Base-by-base conservation (phyloP, 2,113 vertebrate species). In the Silurus meridionalis region DNA sequence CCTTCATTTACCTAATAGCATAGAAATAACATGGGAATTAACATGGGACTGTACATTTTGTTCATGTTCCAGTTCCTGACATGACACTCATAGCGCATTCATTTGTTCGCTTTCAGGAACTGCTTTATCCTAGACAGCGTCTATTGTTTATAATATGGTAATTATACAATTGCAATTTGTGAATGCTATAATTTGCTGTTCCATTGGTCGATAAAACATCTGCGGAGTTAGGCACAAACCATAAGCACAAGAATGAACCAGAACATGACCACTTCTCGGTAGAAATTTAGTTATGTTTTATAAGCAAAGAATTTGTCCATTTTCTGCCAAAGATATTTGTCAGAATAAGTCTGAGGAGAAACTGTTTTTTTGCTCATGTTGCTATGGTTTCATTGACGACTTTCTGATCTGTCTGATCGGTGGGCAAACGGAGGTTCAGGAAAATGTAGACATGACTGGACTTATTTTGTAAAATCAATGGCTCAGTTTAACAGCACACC, bases 341-440 rank as follows among this genome's bases (percentile, higher is more conserved):
- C 14, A 21, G 78, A 46, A 61, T 61, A 25, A 55, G 74, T 78
- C 74, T 61, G 19, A 80, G 57, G 57, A 80, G 57, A 80, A 48
- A 48, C 57, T 11, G 4, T 23, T 15, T 8, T 80, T 17, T 46
- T 46, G 48, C 15, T 11, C 3, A 6, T 10, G 78, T 80, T 80
- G 78, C 78, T 61, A 48, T 61, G 57, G 78, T 61, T 80, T 61
- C 57, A 8, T 48, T 8, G 57, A 23, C 10, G 9, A 61, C 78
- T 61, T 80, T 80, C 55, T 37, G 77, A 79, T 58, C 77, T 11
- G 37, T 13, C 28, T 80, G 55, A 37, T 17, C 28, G 57, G 57
- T 57, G 57, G 55, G 25, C 78, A 80, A 37, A 37, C 28, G 60
- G 28, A 61, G 55, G 57, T 80, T 80, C 57, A 46, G 28, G 78